Evolutionary conservation across 2,797 vertebrate species (phyloP).

Genomic region (Eleutherodactylus coqui): DNA sequence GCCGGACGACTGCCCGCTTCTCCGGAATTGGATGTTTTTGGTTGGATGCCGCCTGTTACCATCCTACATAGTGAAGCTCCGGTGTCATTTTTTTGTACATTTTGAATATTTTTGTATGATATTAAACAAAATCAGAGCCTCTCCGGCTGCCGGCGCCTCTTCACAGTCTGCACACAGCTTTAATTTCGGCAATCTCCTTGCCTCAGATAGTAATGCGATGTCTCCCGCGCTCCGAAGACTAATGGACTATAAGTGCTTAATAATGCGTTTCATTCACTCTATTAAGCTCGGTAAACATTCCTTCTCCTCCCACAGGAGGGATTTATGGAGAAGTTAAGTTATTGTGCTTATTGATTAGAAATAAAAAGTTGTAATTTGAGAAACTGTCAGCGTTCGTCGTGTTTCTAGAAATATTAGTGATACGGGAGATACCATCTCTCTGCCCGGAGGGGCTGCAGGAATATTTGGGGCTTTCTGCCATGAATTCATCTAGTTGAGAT

Average conservation of each 20-base stretch:
- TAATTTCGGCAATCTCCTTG: constrained; percentile 12
- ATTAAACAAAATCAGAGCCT: constrained; percentile 16
- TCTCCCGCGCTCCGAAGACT: constrained; percentile 9
- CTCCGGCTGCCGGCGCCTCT: constrained; percentile 31
- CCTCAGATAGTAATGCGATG: constrained; percentile 28
- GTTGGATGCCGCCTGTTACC: neutral
- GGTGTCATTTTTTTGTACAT: neutral
- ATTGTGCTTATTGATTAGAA: constrained; percentile 45
- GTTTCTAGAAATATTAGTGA: neutral
- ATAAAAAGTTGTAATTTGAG: constrained; percentile 22
- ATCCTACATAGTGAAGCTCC: neutral
- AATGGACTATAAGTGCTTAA: constrained; percentile 58
- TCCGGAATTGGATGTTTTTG: neutral
- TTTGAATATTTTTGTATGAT: neutral
- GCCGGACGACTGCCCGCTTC: too few relatives aligned
- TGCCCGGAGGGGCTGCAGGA: neutral
- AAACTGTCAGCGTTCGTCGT: neutral
- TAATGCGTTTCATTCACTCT: constrained; percentile 56
- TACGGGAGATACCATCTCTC: neutral
- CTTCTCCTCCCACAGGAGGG: constrained; percentile 21
- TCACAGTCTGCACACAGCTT: constrained; percentile 41
- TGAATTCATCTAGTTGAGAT: neutral
- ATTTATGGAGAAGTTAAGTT: constrained; percentile 44
- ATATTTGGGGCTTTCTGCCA: neutral
- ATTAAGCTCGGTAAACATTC: constrained; percentile 50